Evolutionary conservation across 2,888 invertebrate species (phyloP), one percentile per base, ranked within the genome.

Genomic region (Pseudolycoriella hygida): DNA sequence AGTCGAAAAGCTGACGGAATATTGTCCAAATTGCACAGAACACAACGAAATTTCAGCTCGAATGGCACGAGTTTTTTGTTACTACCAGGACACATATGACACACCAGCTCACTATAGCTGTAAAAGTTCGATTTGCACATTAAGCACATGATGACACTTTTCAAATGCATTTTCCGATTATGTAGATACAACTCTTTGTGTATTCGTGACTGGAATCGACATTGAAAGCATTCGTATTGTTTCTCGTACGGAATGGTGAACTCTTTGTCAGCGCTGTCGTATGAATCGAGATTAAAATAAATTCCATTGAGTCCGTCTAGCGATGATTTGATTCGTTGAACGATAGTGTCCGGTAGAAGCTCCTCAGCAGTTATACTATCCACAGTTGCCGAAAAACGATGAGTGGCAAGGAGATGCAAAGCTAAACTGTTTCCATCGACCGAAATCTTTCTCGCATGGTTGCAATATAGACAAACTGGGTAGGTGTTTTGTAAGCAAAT

Each of bases 111-210:
- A 67, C 86, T 86, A 65, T 85, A 87, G 64, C 80, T 86, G 65
- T 80, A 84, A 68, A 87, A 88, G 58, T 80, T 84, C 30, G 79
- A 74, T 65, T 85, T 84, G 64, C 88, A 88, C 87, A 88, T 87
- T 52, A 82, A 76, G 66, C 88, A 88, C 50, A 84, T 65, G 47
- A 86, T 70, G 49, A 84, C 77, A 40, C 83, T 77, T 64, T 85
- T 86, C 53, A 84, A 78, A 67, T 88, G 88, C 74, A 84, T 76
- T 67, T 87, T 85, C 46, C 86, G 73, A 61, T 87, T 87, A 63
- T 88, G 88, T 56, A 84, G 69, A 66, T 83, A 87, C 47, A 88
- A 72, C 64, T 88, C 87, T 66, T 87, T 87, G 60, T 86, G 86
- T 47, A 82, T 70, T 44, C 73, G 66, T 47, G 85, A 82, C 55